These are phyloP conservation scores for Cyprinodon variegatus DNA, from an alignment of 2,113 vertebrate species.

Conservation along the genomic window DNA sequence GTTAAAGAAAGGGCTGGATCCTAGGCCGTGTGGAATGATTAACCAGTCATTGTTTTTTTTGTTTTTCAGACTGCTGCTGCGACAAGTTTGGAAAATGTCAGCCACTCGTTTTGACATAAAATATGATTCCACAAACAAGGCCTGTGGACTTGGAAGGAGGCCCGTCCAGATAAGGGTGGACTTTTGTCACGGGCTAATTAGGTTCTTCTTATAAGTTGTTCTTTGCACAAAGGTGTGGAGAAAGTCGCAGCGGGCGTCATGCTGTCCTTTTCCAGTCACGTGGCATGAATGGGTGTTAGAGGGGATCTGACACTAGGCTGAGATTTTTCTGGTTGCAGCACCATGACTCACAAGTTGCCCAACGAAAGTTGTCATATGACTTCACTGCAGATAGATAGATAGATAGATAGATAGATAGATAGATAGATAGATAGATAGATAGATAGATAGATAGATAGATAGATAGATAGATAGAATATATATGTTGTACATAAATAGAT, in stretches of 20 bases:
- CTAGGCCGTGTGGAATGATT: constrained; percentile 54
- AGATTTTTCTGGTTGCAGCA: constrained; percentile 54
- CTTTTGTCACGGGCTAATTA: constrained; percentile 54
- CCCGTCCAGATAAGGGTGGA: constrained; percentile 40
- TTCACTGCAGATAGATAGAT: too few relatives aligned
- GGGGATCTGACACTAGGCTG: constrained; percentile 52
- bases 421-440: too few relatives aligned
- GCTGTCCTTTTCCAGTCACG: constrained; percentile 55
- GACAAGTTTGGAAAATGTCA: constrained; percentile 52
- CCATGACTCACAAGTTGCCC: constrained; percentile 46
- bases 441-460: background rate
- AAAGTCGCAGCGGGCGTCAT: constrained; percentile 35
- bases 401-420: too few relatives aligned
- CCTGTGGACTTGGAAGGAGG: constrained; percentile 8
- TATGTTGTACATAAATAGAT: background rate
- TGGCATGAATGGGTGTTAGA: constrained; percentile 42
- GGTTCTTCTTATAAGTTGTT: constrained; percentile 18
- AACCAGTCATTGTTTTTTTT: constrained; percentile 37
- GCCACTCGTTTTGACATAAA: constrained; percentile 52
- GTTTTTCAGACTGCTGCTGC: constrained; percentile 42
- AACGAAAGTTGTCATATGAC: too few relatives aligned
- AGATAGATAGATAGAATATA: background rate
- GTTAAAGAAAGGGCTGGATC: constrained; percentile 39
- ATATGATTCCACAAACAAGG: constrained; percentile 26
- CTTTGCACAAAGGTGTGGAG: constrained; percentile 61